Percentiles rank a stretch among this genome's conserved stretches.
Evolutionary conservation across 2,797 vertebrate genomes (phyloP).

Genomic region (Thripadectes ignobilis): DNA sequence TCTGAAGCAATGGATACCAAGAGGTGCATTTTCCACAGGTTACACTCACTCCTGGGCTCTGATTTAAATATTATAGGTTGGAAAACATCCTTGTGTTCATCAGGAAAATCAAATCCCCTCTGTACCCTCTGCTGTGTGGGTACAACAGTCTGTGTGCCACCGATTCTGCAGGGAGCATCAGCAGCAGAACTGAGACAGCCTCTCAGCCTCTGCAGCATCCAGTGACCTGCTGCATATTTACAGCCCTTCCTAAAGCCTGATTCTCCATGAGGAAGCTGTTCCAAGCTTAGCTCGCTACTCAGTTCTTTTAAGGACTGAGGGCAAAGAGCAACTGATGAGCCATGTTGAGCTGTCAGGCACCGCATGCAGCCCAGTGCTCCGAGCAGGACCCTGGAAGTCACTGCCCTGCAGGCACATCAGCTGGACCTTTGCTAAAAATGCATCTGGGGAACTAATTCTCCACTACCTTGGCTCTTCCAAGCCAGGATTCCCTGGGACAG

Average conservation of each 20-base stretch:
- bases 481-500: not conserved
- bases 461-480: fast-evolving
- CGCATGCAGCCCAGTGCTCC: fast-evolving
- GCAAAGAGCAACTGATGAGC: fast-evolving
- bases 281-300: not conserved
- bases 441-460: not conserved
- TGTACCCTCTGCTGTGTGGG: fast-evolving
- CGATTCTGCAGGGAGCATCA: not conserved
- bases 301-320: not conserved
- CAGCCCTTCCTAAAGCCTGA: not conserved
- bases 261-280: not conserved
- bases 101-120: not conserved
- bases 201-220: not conserved
- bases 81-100: not conserved
- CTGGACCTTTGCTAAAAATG: not conserved
- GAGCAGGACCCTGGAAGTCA: not conserved
- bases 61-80: not conserved
- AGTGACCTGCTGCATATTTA: not conserved
- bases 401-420: not conserved
- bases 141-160: not conserved
- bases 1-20: not conserved
- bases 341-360: not conserved
- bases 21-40: not conserved
- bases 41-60: not conserved
- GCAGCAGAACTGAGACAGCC: not conserved